Percentiles rank a stretch among this genome's conserved stretches.
Evolutionary conservation across 1,140 invertebrate genomes (phyloP).

Genomic region (Aporrectodea caliginosa): DNA sequence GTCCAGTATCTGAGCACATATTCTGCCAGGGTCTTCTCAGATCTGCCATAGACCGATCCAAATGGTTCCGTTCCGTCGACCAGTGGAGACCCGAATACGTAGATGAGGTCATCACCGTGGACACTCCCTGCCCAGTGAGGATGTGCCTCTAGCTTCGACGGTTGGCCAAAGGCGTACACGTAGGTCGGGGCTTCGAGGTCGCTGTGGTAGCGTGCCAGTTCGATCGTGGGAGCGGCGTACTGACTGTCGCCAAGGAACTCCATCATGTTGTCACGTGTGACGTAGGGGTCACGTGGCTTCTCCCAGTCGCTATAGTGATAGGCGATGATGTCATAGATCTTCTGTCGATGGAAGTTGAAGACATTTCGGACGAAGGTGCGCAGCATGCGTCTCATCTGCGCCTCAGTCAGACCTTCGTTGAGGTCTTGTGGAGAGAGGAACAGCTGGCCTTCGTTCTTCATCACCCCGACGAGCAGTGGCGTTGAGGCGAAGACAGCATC

Average conservation of each 20-base stretch:
- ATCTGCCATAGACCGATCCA: not conserved
- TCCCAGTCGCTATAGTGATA: constrained; percentile 99
- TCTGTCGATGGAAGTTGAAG: constrained; percentile 81
- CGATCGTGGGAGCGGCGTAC: constrained; percentile 84
- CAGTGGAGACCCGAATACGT: constrained; percentile 86
- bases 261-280: constrained; percentile 82
- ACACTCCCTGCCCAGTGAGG: constrained; percentile 62
- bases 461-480: not conserved
- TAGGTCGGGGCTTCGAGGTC: not conserved
- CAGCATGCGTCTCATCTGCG: constrained; percentile 60
- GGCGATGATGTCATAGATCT: constrained; percentile 93
- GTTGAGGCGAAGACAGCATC: not conserved
- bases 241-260: constrained; percentile 83
- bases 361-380: constrained; percentile 85
- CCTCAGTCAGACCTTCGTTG: not conserved
- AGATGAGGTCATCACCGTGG: constrained; percentile 87
- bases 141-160: not conserved
- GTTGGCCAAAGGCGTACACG: not conserved
- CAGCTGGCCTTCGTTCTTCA: not conserved
- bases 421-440: not conserved
- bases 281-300: constrained; percentile 76
- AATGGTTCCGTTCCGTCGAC: constrained; percentile 57
- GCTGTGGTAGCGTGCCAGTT: constrained; percentile 64
- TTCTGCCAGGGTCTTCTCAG: constrained; percentile 82
- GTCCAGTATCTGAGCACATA: constrained; percentile 89